Conservation (phyloP, 2,888 invertebrate species). For the Deladenus siricidicola region DNA sequence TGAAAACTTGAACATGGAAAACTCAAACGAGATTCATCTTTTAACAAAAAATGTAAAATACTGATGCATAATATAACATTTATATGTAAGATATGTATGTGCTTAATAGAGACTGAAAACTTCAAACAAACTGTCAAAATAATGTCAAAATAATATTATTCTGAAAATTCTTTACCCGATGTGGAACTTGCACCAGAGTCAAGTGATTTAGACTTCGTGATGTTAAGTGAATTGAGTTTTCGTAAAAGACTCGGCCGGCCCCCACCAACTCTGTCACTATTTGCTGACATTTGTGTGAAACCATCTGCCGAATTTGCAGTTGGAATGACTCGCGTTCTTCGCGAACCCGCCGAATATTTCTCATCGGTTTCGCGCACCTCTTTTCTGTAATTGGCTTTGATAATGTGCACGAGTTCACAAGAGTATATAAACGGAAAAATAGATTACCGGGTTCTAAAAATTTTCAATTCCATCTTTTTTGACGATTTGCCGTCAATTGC, state of each 20-base stretch:
- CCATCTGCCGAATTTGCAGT: neutral
- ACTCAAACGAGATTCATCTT: no score
- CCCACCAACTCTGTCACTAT: neutral
- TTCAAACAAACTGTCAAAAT: no score
- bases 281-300: neutral
- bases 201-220: no score
- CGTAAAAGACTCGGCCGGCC: neutral
- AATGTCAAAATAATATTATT: no score
- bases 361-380: neutral
- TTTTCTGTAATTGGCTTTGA: neutral
- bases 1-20: no score
- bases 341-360: neutral
- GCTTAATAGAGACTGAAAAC: no score
- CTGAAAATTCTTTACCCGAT: no score
- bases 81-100: no score
- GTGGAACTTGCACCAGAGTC: no score
- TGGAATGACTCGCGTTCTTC: neutral
- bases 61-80: no score
- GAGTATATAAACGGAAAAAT: neutral
- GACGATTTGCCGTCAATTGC: no score
- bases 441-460: conserved; percentile 6
- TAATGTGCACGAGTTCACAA: neutral
- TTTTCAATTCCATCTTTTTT: conserved; percentile 9
- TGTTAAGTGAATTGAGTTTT: neutral
- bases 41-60: no score